These are phyloP conservation scores for Polietes domitor DNA, from an alignment of 2,888 invertebrate species.

Conservation along the genomic window DNA sequence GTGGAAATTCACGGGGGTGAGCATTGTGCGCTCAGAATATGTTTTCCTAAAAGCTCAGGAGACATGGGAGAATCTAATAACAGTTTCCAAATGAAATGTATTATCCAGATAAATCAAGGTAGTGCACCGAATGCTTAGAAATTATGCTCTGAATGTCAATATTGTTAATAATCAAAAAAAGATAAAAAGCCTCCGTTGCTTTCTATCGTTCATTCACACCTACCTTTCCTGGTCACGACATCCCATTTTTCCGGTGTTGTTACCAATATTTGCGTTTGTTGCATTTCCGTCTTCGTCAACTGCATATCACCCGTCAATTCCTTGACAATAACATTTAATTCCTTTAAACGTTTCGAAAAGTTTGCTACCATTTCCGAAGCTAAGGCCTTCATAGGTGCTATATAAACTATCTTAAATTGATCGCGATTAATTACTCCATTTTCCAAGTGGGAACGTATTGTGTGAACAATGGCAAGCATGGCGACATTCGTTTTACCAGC, in stretches of 20 bases:
- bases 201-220: too few species aligned
- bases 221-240: conserved; percentile 96
- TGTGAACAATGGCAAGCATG: conserved; percentile 94
- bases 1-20: too few species aligned
- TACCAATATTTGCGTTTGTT: conserved; percentile 97
- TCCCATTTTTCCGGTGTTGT: conserved; percentile 99
- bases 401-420: conserved; percentile 98
- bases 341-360: conserved; percentile 90
- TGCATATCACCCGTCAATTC: conserved; percentile 99
- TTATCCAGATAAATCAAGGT: too few species aligned
- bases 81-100: too few species aligned
- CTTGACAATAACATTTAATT: conserved; percentile 90
- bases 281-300: conserved; percentile 95
- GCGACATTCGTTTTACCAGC: conserved; percentile 99
- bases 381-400: conserved; percentile 99
- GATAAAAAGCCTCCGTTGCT: too few species aligned
- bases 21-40: too few species aligned
- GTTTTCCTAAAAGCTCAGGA: too few species aligned
- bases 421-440: conserved; percentile 92
- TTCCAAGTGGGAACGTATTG: conserved; percentile 92
- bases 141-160: too few species aligned
- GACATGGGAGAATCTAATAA: too few species aligned
- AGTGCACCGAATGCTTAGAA: too few species aligned
- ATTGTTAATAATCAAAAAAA: too few species aligned
- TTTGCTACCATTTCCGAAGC: conserved; percentile 99